Conservation (phyloP, 2,113 vertebrate genomes). For the Ploceus nigricollis region DNA sequence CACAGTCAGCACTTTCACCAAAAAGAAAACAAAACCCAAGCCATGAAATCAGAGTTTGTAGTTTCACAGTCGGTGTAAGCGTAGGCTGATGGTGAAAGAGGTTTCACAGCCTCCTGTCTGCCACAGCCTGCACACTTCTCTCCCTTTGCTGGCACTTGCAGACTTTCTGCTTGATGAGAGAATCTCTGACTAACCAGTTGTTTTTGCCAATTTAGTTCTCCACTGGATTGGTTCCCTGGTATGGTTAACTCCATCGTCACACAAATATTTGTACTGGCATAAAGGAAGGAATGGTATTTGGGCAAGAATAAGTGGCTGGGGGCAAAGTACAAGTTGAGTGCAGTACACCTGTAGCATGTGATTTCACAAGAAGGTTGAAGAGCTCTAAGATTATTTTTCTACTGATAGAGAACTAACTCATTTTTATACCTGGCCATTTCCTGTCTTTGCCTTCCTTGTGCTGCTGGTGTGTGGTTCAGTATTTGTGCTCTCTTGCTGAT, state of each 20-base stretch:
- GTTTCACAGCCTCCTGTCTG: slow-evolving; percentile 40
- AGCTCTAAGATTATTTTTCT: not conserved
- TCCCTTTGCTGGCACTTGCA: not conserved
- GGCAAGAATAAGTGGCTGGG: not conserved
- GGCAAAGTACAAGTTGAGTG: not conserved
- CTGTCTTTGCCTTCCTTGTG: not conserved
- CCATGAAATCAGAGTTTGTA: not conserved
- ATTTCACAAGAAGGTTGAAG: not conserved
- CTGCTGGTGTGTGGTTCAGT: not conserved
- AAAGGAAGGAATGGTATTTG: not conserved
- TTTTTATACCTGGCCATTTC: not conserved
- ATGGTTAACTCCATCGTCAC: not conserved
- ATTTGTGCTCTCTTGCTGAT: not conserved
- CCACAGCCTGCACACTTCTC: not conserved
- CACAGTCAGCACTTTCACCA: not conserved
- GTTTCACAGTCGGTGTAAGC: not conserved
- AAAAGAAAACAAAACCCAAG: not conserved
- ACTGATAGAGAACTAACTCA: not conserved
- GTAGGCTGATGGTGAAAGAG: slow-evolving; percentile 36
- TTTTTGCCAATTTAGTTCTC: slow-evolving; percentile 40
- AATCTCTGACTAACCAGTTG: slow-evolving; percentile 35
- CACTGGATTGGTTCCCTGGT: not conserved
- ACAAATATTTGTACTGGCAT: slow-evolving; percentile 15
- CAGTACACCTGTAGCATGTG: not conserved
- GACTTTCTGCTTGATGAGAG: not conserved